A percentile compares a stretch with the other conserved stretches of the same genome.
Conservation (phyloP, 2,888 invertebrate genomes). For the Elysia crispata region DNA sequence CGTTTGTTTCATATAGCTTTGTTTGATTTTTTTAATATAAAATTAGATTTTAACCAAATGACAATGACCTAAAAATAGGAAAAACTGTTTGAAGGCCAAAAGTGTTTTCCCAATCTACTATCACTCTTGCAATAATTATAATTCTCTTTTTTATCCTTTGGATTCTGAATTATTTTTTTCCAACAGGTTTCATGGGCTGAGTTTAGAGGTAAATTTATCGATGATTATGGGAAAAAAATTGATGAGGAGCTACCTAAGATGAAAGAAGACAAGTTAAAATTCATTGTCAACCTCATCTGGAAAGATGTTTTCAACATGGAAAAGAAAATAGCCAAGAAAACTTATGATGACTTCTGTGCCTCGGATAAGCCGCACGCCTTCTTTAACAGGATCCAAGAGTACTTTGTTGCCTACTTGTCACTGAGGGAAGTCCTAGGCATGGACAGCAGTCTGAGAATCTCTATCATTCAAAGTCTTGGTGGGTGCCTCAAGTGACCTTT, state of each 20-base stretch:
- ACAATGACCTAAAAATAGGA: too few species aligned
- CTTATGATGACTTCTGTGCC: constrained; percentile 60
- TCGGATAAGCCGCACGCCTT: constrained; percentile 55
- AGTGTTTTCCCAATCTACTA: too few species aligned
- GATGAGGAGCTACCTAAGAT: constrained; percentile 56
- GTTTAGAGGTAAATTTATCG: constrained; percentile 63
- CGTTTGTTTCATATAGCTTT: too few species aligned
- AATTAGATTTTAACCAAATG: too few species aligned
- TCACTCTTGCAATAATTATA: not conserved
- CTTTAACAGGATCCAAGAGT: constrained; percentile 68
- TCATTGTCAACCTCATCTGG: constrained; percentile 63
- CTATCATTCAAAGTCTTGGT: constrained; percentile 71
- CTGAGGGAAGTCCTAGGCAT: constrained; percentile 69
- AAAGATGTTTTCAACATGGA: constrained; percentile 64
- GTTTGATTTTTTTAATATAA: too few species aligned
- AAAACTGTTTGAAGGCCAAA: too few species aligned
- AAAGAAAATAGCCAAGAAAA: constrained; percentile 49
- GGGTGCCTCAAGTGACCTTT: constrained; percentile 41
- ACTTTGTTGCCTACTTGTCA: constrained; percentile 68
- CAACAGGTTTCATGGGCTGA: constrained; percentile 62
- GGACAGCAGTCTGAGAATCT: constrained; percentile 66
- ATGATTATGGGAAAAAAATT: constrained; percentile 64
- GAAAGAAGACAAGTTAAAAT: constrained; percentile 59
- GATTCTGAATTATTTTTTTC: not conserved
- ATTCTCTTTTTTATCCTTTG: not conserved